A percentile compares a stretch with the other conserved stretches of the same genome.
Evolutionary conservation across 1,140 invertebrate genomes (phyloP).

Genomic region (Chlorops oryzae): DNA sequence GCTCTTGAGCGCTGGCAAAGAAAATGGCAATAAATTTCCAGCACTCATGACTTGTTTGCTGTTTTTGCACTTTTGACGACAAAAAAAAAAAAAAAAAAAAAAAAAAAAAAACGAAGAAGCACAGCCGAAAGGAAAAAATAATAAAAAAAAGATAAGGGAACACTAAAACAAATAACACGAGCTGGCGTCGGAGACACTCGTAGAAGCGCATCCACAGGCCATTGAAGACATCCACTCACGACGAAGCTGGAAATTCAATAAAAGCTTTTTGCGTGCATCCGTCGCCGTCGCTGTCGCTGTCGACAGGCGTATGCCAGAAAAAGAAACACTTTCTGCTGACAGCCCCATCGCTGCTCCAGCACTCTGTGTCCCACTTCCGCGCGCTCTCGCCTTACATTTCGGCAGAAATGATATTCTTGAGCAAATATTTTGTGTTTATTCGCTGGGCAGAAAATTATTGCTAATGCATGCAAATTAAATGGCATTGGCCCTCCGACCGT

Average conservation of each 20-base stretch:
- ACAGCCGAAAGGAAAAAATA: slow-evolving; percentile 22
- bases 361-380: too few relatives aligned
- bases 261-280: too few relatives aligned
- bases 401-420: slow-evolving; percentile 19
- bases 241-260: slow-evolving; percentile 10
- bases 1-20: slow-evolving; percentile 16
- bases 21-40: slow-evolving; percentile 44
- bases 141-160: slow-evolving; percentile 33
- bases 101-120: background rate
- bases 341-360: too few relatives aligned
- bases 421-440: slow-evolving; percentile 29
- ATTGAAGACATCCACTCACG: background rate
- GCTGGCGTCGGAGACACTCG: too few relatives aligned
- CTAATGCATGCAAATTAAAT: slow-evolving; percentile 42
- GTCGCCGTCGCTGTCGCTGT: too few relatives aligned
- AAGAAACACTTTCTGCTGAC: too few relatives aligned
- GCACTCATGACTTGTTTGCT: slow-evolving; percentile 4
- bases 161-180: background rate
- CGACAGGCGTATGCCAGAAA: too few relatives aligned
- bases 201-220: too few relatives aligned
- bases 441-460: slow-evolving; percentile 35
- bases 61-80: background rate
- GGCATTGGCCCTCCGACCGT: too few relatives aligned
- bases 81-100: background rate
- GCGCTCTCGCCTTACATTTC: too few relatives aligned